Evolutionary conservation across 2,113 vertebrate genomes (phyloP), one percentile per base, ranked within the genome.

Genomic region (Laterallus jamaicensis): DNA sequence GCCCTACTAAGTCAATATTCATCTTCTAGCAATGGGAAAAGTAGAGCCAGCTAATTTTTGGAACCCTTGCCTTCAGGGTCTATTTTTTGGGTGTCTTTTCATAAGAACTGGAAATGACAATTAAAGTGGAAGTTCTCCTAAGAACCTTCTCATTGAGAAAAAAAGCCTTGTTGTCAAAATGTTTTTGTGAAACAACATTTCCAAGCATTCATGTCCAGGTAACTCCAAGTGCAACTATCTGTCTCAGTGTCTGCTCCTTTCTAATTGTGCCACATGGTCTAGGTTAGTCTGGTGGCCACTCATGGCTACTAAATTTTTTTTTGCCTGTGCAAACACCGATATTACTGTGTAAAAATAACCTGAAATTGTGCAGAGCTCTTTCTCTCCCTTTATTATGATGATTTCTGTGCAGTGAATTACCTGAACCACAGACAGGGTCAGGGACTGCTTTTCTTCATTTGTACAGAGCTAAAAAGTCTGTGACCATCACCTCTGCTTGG

Each of bases 201-300:
- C n/a, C 19, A 82, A 74, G 12, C 25, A 50, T 11, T 84, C 42
- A 14, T 6, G 29, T 75, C 16, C 50, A n/a, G 1, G 0, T 55
- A 75, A 58, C 8, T 91, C n/a, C 14, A 24, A 29, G 16, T 47
- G 35, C 70, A 78, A 63, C 17, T 15, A 0, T 40, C 18, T 63
- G 28, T 71, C 62, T 28, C 5, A 12, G 16, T 32, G 42, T 85
- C 58, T 68, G 8, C 60, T 82, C 28, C 32, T 73, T 81, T 73
- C 54, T 0, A 1, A 5, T 39, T 18, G 44, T 16, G 26, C 37
- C 37, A 25, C 0, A 1, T 52, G 52, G 32, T 47, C 16, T 4
- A 55, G 24, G 9, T 42, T 85, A 31, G 11, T n/a, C 44, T 79
- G 40, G n/a, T 87, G 15, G 47, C n/a, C 21, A 17, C 9, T 44